Evolutionary conservation across 2,113 vertebrate species (phyloP).

Genomic region (Nesogale talazaci): DNA sequence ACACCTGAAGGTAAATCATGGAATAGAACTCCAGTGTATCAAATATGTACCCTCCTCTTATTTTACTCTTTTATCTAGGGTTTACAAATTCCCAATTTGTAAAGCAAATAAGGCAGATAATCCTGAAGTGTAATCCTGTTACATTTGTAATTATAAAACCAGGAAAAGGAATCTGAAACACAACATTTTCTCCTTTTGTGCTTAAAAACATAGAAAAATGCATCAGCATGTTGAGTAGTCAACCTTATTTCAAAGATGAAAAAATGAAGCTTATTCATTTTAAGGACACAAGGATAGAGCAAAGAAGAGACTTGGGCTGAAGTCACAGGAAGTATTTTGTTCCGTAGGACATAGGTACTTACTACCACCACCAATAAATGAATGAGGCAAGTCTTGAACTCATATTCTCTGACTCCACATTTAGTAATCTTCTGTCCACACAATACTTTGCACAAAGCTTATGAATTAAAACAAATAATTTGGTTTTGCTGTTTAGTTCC

Average conservation of each 20-base stretch:
- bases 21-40: not conserved
- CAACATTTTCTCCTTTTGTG: not conserved
- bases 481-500: too few relatives aligned
- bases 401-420: too few relatives aligned
- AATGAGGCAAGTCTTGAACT: too few relatives aligned
- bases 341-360: not conserved
- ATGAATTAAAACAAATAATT: too few relatives aligned
- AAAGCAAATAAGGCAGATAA: not conserved
- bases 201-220: not conserved
- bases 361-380: not conserved
- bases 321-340: not conserved
- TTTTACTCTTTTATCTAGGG: not conserved
- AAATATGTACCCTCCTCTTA: not conserved
- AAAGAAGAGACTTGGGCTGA: not conserved
- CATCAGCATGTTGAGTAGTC: not conserved
- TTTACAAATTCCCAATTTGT: not conserved
- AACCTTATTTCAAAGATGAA: conserved; percentile 11
- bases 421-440: too few relatives aligned
- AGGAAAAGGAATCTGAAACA: not conserved
- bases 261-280: conserved; percentile 5
- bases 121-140: not conserved
- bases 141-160: not conserved
- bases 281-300: not conserved
- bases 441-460: too few relatives aligned
- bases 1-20: conserved; percentile 7